phyloP scores from a whole-genome alignment of 2,113 vertebrate species.

The Etia nguti region DNA sequence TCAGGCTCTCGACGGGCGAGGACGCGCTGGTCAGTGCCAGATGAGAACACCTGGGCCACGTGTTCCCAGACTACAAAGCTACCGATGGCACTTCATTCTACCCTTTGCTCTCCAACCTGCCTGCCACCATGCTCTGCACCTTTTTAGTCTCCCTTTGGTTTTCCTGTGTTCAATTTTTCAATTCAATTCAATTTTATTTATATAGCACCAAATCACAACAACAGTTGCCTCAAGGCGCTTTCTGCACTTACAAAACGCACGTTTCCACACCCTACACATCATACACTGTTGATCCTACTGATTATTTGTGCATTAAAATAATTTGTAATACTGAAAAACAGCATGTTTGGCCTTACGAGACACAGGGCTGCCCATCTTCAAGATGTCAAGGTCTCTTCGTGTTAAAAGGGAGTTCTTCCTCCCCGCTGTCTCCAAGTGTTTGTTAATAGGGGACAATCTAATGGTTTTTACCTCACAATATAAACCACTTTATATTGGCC shows the following conservation, averaged over 20 bases:
- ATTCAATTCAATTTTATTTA: too few species aligned
- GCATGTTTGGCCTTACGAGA: background rate
- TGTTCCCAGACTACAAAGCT: background rate
- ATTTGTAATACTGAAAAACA: background rate
- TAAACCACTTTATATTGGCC: background rate
- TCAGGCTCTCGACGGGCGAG: background rate
- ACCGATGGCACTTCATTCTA: background rate
- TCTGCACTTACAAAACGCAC: background rate
- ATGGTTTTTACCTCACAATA: accelerated
- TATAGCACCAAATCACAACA: too few species aligned
- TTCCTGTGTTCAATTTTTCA: background rate
- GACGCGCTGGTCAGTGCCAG: background rate
- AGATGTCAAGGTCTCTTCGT: background rate
- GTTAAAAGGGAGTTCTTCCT: background rate
- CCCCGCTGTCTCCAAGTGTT: background rate
- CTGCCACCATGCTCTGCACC: background rate
- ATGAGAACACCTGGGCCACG: accelerated
- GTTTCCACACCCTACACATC: accelerated
- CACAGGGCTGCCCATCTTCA: background rate
- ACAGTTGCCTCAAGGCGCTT: too few species aligned
- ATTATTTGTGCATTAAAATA: background rate
- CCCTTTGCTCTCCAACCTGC: background rate
- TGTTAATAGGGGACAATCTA: background rate
- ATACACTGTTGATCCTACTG: background rate
- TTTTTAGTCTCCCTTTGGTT: background rate